Conservation (phyloP, 2,888 invertebrate genomes). For the Trissoscelio sp. region DNA sequence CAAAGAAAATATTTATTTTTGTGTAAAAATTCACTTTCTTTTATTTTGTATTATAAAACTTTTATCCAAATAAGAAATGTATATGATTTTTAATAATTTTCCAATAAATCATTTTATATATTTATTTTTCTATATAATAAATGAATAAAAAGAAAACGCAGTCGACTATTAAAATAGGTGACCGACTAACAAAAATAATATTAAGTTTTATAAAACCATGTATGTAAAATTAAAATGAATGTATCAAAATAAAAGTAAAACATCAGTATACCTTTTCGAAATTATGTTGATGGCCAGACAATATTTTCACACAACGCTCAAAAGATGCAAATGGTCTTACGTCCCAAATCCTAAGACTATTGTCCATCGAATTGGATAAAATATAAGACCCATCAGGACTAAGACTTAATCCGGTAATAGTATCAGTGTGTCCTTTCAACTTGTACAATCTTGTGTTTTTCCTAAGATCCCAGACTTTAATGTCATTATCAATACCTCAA, state of each 20-base stretch:
- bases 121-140: no score
- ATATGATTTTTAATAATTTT: no score
- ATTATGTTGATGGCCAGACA: conserved; percentile 97
- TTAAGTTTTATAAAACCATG: no score
- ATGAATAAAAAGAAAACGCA: no score
- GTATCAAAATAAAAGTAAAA: no score
- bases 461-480: conserved; percentile 98
- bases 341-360: conserved; percentile 97
- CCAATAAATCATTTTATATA: no score
- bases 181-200: no score
- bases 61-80: no score
- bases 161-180: no score
- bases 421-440: conserved; percentile 97
- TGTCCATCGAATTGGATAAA: conserved; percentile 98
- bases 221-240: no score
- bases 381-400: conserved; percentile 95
- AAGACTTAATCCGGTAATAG: conserved; percentile 94
- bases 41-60: no score
- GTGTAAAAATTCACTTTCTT: no score
- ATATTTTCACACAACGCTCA: conserved; percentile 96
- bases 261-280: conserved; percentile 90
- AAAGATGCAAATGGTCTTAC: conserved; percentile 96
- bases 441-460: conserved; percentile 93
- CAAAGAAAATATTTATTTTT: conserved; percentile 8
- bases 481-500: conserved; percentile 98